A percentile compares a stretch with the other conserved stretches of the same genome.
Evolutionary conservation across 2,888 invertebrate genomes (phyloP).

Genomic region (Serrognathus titanus): DNA sequence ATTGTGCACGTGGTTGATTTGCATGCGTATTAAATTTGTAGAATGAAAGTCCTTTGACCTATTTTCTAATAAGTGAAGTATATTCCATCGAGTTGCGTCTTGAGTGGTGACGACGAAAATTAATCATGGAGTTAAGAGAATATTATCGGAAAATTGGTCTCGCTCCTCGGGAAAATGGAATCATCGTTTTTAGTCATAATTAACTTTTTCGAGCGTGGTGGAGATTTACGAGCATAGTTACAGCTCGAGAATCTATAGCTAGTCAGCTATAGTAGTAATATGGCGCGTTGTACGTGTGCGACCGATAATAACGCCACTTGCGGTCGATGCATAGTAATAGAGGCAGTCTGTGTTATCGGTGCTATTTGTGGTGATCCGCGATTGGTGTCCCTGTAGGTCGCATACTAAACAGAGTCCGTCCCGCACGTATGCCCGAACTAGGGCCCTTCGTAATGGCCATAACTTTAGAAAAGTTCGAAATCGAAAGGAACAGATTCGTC

Average conservation of each 20-base stretch:
- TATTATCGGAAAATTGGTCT: slow-evolving; percentile 29
- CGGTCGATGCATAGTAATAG: slow-evolving; percentile 22
- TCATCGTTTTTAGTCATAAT: slow-evolving; percentile 29
- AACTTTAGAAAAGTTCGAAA: slow-evolving; percentile 21
- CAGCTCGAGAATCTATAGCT: slow-evolving; percentile 6
- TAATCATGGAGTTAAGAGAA: slow-evolving; percentile 28
- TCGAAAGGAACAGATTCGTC: slow-evolving; percentile 19
- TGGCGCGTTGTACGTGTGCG: slow-evolving; percentile 14
- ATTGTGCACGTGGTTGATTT: background rate
- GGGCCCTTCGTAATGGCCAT: slow-evolving; percentile 17
- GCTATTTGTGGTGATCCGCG: slow-evolving; percentile 26
- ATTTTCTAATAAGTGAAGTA: background rate
- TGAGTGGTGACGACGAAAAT: slow-evolving; percentile 24
- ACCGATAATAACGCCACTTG: slow-evolving; percentile 22
- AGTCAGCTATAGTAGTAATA: slow-evolving; percentile 8
- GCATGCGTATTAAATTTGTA: background rate
- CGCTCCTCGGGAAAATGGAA: slow-evolving; percentile 25
- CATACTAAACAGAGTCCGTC: slow-evolving; percentile 22
- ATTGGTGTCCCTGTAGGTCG: slow-evolving; percentile 21
- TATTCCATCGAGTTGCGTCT: slow-evolving; percentile 19
- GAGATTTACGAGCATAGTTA: slow-evolving; percentile 24
- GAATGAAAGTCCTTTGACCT: background rate
- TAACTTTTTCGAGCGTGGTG: slow-evolving; percentile 24
- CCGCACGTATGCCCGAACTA: slow-evolving; percentile 10
- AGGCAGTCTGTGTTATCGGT: slow-evolving; percentile 22